Conservation (phyloP, 2,797 vertebrate species). For the Alca torda region DNA sequence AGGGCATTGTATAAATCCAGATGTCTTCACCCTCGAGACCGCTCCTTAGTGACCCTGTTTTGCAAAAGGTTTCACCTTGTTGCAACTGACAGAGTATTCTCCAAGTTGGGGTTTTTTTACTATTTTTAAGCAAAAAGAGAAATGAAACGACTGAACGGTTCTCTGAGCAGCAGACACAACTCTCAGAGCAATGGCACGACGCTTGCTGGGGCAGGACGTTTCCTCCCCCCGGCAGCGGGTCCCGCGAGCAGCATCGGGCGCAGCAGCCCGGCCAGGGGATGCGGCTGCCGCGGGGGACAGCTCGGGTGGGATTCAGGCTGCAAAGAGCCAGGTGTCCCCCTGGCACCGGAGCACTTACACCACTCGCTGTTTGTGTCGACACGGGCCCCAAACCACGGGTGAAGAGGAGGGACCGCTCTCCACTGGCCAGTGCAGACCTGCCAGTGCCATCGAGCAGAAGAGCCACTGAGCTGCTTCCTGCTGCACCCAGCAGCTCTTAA, state of each 20-base stretch:
- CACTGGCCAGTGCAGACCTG: background rate
- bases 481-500: background rate
- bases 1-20: background rate
- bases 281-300: background rate
- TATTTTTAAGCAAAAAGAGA: background rate
- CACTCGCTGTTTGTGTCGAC: background rate
- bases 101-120: background rate
- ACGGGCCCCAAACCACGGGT: background rate
- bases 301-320: background rate
- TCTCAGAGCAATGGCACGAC: background rate
- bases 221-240: accelerated
- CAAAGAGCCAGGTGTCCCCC: background rate
- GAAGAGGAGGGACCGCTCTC: background rate
- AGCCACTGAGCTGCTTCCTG: background rate
- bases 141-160: background rate
- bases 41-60: background rate
- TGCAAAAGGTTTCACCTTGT: background rate
- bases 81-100: background rate
- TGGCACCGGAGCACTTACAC: background rate
- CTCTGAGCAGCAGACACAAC: background rate
- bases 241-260: background rate
- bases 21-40: background rate
- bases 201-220: too few relatives aligned
- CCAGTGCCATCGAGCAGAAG: background rate
- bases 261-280: accelerated